phyloP scores from a whole-genome alignment of 1,140 invertebrate species.

The Eriocheir sinensis region DNA sequence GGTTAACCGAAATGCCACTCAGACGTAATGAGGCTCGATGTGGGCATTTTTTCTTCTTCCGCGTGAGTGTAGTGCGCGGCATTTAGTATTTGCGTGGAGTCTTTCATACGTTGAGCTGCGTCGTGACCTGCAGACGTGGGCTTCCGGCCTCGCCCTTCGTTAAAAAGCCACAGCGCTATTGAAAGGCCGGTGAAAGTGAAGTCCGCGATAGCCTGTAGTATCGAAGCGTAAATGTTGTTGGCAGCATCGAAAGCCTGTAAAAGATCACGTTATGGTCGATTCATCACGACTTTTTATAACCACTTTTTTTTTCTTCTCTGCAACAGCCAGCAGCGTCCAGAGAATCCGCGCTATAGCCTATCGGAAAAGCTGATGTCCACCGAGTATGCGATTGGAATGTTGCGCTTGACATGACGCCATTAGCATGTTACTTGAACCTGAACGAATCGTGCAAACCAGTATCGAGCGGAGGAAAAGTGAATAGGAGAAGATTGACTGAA shows the following conservation, averaged over 20 bases:
- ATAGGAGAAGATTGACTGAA: background rate
- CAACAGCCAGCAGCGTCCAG: background rate
- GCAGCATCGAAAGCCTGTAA: background rate
- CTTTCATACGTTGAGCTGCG: too few relatives aligned
- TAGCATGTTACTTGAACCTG: background rate
- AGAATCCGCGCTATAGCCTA: background rate
- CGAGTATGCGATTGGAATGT: background rate
- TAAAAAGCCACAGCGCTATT: background rate
- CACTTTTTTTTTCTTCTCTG: background rate
- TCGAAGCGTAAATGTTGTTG: background rate
- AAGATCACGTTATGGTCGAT: background rate
- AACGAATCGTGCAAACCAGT: background rate
- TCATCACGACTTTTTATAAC: background rate
- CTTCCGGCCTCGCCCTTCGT: too few relatives aligned
- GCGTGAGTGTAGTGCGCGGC: too few relatives aligned
- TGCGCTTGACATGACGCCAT: background rate
- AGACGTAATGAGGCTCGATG: too few relatives aligned
- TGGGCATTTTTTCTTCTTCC: too few relatives aligned
- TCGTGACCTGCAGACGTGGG: too few relatives aligned
- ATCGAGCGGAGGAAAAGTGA: background rate
- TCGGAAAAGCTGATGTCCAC: background rate
- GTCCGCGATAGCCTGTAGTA: background rate
- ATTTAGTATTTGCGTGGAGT: too few relatives aligned
- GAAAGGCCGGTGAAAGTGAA: background rate
- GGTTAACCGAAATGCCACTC: too few relatives aligned